Percentiles rank a stretch among this genome's conserved stretches.
Evolutionary conservation across 1,140 invertebrate species (phyloP).

Genomic region (Caenorhabditis latens): DNA sequence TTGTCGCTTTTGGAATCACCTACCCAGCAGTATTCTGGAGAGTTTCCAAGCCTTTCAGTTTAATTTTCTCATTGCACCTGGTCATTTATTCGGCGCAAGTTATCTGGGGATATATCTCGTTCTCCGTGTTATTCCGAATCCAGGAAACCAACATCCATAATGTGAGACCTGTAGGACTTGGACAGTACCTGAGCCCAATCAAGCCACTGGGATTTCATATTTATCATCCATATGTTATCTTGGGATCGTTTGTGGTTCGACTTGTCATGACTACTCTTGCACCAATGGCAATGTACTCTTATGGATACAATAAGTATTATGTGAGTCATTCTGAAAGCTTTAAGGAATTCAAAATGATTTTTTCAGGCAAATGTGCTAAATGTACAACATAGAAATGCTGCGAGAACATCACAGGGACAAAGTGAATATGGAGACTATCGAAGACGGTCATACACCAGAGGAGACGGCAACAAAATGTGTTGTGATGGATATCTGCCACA

Average conservation of each 20-base stretch:
- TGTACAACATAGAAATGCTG: slow-evolving; percentile 52
- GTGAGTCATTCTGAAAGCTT: slow-evolving; percentile 60
- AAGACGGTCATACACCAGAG: slow-evolving; percentile 2
- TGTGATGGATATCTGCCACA: slow-evolving; percentile 73
- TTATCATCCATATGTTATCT: slow-evolving; percentile 65
- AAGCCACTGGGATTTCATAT: slow-evolving; percentile 48
- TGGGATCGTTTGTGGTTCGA: slow-evolving; percentile 65
- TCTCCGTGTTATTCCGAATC: slow-evolving; percentile 73
- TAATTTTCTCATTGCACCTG: slow-evolving; percentile 73
- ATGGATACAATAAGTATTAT: slow-evolving; percentile 75
- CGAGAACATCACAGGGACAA: slow-evolving; percentile 6
- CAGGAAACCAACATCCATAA: slow-evolving; percentile 76
- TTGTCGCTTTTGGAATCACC: slow-evolving; percentile 70
- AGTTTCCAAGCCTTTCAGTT: slow-evolving; percentile 71
- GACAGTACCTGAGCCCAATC: slow-evolving; percentile 62
- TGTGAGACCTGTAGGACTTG: slow-evolving; percentile 74
- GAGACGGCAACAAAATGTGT: slow-evolving; percentile 61
- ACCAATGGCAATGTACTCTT: slow-evolving; percentile 73
- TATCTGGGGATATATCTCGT: slow-evolving; percentile 73
- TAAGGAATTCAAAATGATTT: background rate
- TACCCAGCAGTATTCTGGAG: slow-evolving; percentile 77
- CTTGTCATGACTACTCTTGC: slow-evolving; percentile 71
- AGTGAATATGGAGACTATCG: slow-evolving; percentile 62
- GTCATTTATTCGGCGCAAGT: slow-evolving; percentile 69
- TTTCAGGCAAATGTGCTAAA: slow-evolving; percentile 60